Evolutionary conservation across 2,888 invertebrate species (phyloP), one percentile per base, ranked within the genome.

Genomic region (Apotomis turbidana): DNA sequence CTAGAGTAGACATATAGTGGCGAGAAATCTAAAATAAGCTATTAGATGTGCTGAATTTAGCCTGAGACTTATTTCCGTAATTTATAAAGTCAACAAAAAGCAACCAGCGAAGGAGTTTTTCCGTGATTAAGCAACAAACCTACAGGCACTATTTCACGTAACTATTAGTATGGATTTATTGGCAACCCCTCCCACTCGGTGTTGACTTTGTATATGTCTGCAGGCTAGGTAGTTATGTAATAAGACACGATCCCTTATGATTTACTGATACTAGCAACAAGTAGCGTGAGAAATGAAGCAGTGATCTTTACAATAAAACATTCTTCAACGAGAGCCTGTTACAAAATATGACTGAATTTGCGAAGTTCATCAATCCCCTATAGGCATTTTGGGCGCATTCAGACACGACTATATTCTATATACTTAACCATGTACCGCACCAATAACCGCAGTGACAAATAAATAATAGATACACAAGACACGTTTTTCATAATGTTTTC

Each of bases 121-220:
- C 63, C 54, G 15, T 3, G 72, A 68, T 71, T 71, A 71, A 62
- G 71, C 54, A 71, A 68, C 57, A 62, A 68, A 68, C 51, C 63
- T 68, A 59, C 38, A 46, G 68, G 68, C 68, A 68, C 57, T 51
- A 49, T 71, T 72, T 68, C 72, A 57, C 62, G 44, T 13, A 68
- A 63, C 72, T 72, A 72, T 72, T 68, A 68, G 68, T 54, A 63
- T 68, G 68, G 54, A 85, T 88, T 88, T 88, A 87, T 87, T 79
- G 80, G 77, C 52, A 38, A 68, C 54, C 66, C 74, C 74, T 64
- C 76, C 76, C 74, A 74, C 74, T 73, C 64, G 59, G 63, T 76
- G 76, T 74, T 76, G 73, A 73, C 74, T 58, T 71, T 52, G 71
- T 76, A 72, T 72, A 68, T 67, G 66, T 74, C 74, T 74, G 46